Base-by-base conservation (phyloP, 2,888 invertebrate species). In the Lasioglossum malachurum region DNA sequence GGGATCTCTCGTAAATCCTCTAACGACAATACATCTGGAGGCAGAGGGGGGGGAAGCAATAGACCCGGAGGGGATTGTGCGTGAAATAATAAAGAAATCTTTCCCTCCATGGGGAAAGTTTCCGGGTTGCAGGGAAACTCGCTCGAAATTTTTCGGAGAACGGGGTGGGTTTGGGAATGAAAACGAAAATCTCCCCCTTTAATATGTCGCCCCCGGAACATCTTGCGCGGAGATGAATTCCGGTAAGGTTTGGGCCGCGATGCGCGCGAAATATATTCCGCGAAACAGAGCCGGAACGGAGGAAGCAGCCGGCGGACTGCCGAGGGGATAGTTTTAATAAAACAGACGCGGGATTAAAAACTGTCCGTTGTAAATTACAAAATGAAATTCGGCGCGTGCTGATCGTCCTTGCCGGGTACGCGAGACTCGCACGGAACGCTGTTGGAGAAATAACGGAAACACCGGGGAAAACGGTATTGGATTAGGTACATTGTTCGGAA, bases 231-330 rank as follows among this genome's bases (percentile, higher is more conserved):
- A 72, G 90, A 92, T 88, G 91, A 92, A 92, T 91, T 91, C 87
- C 89, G 84, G 90, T 89, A 92, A 92, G 92, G 94, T 93, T 90
- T 31, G 57, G 64, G 38, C 35, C 49, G 73, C 80, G 67, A 72
- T 57, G 80, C n/a, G 41, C 35, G 53, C 44, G 78, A 73, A 57
- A 85, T 78, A 81, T 81, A 86, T 74, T 81, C 86, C 27, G 14
- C 49, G 23, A 46, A 71, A 78, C 64, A 19, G 75, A 71, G 69
- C 27, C 27, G 53, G 69, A 41, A 19, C 72, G 41, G 41, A 67
- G 80, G 16, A 46, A 14, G 8, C 31, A 46, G 27, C 46, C 73
- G 73, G 46, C n/a, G 49, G 49, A 49, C 16, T 31, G 16, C 35
- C 64, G n/a, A 23, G 10, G 8, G 64, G 23, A 44, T 53, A 5